Conservation (phyloP, 2,113 vertebrate species). For the Halichoeres trimaculatus region DNA sequence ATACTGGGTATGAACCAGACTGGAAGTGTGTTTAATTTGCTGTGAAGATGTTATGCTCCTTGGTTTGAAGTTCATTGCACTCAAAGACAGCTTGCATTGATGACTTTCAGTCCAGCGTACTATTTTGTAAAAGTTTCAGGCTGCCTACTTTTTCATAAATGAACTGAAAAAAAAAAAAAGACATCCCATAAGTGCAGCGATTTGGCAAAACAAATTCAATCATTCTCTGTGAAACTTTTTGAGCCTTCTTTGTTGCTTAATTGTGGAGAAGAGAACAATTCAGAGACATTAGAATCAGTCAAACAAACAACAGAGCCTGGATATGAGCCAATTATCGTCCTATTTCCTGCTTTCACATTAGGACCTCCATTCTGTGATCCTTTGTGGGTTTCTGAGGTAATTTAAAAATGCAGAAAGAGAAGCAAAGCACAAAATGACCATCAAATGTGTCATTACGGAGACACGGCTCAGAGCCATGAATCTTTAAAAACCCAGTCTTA, state of each 20-base stretch:
- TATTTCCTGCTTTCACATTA: conserved; percentile 38
- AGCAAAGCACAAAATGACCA: conserved; percentile 38
- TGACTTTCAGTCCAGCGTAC: neutral
- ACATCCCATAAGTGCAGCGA: neutral
- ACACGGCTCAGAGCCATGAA: conserved; percentile 2
- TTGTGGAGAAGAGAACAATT: conserved; percentile 49
- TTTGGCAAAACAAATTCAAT: conserved; percentile 41
- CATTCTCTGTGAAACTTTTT: conserved; percentile 19
- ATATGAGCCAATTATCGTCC: conserved; percentile 46
- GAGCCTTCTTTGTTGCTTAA: conserved; percentile 51
- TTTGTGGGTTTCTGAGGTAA: conserved; percentile 45
- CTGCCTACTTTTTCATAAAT: neutral
- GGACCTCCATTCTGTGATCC: conserved; percentile 16
- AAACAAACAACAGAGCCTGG: conserved; percentile 47
- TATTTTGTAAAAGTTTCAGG: neutral
- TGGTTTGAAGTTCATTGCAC: no score
- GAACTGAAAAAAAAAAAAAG: conserved; percentile 4
- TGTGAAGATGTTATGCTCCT: no score
- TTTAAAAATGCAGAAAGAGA: conserved; percentile 23
- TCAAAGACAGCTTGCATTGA: no score
- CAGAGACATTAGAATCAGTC: conserved; percentile 60
- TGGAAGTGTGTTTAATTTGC: no score
- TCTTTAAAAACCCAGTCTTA: conserved; percentile 24
- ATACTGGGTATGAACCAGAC: no score
- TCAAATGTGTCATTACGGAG: conserved; percentile 35